A percentile compares a stretch with the other conserved stretches of the same genome.
phyloP scores from a whole-genome alignment of 2,797 vertebrate species.

The Halcyon smyrnensis region DNA sequence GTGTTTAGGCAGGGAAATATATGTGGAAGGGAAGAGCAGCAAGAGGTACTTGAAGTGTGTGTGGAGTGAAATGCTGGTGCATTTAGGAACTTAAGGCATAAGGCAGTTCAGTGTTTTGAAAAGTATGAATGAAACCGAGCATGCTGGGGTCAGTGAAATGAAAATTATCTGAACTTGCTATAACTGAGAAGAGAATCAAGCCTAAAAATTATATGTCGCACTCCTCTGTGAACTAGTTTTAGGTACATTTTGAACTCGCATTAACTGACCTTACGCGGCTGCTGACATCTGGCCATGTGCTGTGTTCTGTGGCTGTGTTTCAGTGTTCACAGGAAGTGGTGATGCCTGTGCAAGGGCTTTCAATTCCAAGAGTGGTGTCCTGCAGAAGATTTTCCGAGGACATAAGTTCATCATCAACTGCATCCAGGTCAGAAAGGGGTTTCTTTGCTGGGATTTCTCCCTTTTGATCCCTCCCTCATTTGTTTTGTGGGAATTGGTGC shows the following conservation, averaged over 20 bases:
- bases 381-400: constrained; percentile 83
- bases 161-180: neutral
- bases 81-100: neutral
- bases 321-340: constrained; percentile 86
- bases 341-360: constrained; percentile 83
- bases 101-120: neutral
- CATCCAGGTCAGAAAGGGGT: constrained; percentile 78
- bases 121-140: neutral
- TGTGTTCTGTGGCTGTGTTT: neutral
- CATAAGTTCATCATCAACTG: constrained; percentile 84
- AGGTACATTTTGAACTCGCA: rapidly evolving
- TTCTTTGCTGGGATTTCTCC: neutral
- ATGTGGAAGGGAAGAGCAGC: neutral
- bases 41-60: neutral
- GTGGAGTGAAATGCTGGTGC: neutral
- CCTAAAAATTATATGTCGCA: rapidly evolving
- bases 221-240: neutral
- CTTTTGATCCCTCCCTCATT: neutral
- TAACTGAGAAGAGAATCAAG: neutral
- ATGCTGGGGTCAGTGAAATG: neutral
- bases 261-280: neutral
- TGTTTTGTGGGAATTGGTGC: neutral
- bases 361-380: constrained; percentile 77
- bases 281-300: neutral
- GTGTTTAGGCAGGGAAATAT: neutral